phyloP scores from a whole-genome alignment of 2,113 vertebrate species.

The Paralichthys olivaceus region DNA sequence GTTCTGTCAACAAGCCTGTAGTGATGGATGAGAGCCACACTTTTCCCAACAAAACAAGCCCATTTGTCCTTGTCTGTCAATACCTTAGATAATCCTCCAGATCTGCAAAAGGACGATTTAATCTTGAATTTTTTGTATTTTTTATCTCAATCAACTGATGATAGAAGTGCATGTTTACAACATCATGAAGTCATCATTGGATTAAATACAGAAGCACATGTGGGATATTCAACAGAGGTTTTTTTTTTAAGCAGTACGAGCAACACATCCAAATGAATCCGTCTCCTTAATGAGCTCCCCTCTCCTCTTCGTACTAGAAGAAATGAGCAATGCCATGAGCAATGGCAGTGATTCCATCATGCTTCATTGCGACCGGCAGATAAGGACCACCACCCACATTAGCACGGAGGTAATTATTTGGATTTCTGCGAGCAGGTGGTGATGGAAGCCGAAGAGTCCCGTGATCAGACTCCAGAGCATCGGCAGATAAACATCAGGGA shows the following conservation, averaged over 20 bases:
- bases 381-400: slow-evolving; percentile 73
- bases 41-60: slow-evolving; percentile 17
- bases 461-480: slow-evolving; percentile 69
- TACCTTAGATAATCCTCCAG: slow-evolving; percentile 22
- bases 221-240: neutral
- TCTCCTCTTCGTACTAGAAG: slow-evolving; percentile 5
- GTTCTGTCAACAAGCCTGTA: slow-evolving; percentile 29
- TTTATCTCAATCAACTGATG: neutral
- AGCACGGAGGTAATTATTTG: slow-evolving; percentile 74
- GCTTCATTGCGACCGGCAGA: slow-evolving; percentile 49
- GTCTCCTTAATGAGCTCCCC: slow-evolving; percentile 24
- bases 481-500: slow-evolving; percentile 76
- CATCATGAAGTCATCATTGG: no score
- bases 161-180: neutral
- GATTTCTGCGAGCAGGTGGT: slow-evolving; percentile 79
- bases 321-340: slow-evolving; percentile 53
- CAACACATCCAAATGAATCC: slow-evolving; percentile 4
- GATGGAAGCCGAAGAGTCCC: slow-evolving; percentile 67
- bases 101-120: slow-evolving; percentile 9
- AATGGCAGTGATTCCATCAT: slow-evolving; percentile 33
- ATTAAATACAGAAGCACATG: neutral
- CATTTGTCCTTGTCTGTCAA: slow-evolving; percentile 31
- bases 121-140: no score
- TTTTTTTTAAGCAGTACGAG: neutral
- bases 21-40: slow-evolving; percentile 35